phyloP scores from a whole-genome alignment of 2,113 vertebrate species.

The Numida meleagris region DNA sequence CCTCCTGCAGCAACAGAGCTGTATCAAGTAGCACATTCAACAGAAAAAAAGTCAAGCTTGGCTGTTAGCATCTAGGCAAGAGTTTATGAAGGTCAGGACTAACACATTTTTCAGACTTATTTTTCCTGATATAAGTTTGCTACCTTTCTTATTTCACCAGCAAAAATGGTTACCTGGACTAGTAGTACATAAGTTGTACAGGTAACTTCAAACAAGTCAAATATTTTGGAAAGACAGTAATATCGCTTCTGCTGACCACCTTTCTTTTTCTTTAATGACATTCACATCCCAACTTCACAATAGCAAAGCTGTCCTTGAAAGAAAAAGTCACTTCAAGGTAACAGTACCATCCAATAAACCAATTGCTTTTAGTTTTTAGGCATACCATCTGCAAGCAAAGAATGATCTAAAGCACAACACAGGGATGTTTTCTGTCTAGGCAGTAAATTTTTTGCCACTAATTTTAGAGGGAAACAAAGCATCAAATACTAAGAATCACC shows the following conservation, averaged over 20 bases:
- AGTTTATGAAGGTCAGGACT: not conserved
- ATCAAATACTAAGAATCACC: not conserved
- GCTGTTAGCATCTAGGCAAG: not conserved
- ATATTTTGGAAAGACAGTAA: not conserved
- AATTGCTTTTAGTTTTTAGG: not conserved
- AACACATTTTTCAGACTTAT: not conserved
- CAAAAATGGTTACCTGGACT: not conserved
- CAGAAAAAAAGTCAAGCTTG: not conserved
- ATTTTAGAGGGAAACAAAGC: not conserved
- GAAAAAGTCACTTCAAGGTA: not conserved
- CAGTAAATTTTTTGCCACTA: not conserved
- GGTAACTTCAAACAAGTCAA: not conserved
- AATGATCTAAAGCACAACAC: not conserved
- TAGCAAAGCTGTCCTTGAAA: not conserved
- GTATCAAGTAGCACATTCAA: not conserved
- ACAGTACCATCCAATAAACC: not conserved
- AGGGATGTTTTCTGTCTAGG: not conserved
- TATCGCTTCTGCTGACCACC: not conserved
- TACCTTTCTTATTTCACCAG: not conserved
- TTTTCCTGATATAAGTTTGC: not conserved
- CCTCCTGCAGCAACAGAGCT: not conserved
- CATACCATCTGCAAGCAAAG: not conserved
- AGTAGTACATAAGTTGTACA: not conserved
- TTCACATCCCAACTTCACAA: not conserved
- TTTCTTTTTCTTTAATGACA: not conserved